Evolutionary conservation across 1,140 invertebrate genomes (phyloP), one percentile per base, ranked within the genome.

Genomic region (Drosophila cardini): DNA sequence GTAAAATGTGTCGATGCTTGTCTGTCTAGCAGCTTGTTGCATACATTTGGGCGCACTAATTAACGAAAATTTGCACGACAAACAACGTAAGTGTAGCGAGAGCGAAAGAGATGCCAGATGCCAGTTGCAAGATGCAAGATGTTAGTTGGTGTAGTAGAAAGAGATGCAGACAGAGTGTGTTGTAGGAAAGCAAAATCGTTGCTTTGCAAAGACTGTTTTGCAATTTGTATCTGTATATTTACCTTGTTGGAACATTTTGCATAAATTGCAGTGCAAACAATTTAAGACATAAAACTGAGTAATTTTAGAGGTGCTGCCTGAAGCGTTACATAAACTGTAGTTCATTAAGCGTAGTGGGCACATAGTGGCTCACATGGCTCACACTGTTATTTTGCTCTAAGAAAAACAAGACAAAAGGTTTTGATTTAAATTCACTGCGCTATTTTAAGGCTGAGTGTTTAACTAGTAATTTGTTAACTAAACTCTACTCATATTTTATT

Each of bases 51-150:
- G 52, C 68, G 78, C 75, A 81, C 75, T 78, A 81, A 81, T 86
- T 85, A 72, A 81, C 58, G 78, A 86, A 81, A 75, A 72, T 77
- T 70, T 68, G 50, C 73, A 80, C 53, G 48, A 55, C 80, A 79
- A 60, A 67, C 70, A 72, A 42, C 53, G 30, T 38, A 42, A 16
- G 10, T 4, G 16, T 26, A 21, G 13, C 56, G 32, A 1, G 48
- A 40, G 26, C 21, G 2, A 4, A 4, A 5, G 21, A 4, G 21
- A 26, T 2, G 21, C 5, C 4, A 26, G 21, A 26, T 26, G 21
- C 21, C 5, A 5, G 21, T 0, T 26, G 21, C n/a, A n/a, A n/a
- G 21, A 26, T 2, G 21, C 5, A 26, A 26, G 21, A 26, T 26
- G 21, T 5, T 26, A 5, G 21, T 0, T 26, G 21, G 21, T 0